Base-by-base conservation (phyloP, 2,113 vertebrate genomes). In the Labeo rohita region DNA sequence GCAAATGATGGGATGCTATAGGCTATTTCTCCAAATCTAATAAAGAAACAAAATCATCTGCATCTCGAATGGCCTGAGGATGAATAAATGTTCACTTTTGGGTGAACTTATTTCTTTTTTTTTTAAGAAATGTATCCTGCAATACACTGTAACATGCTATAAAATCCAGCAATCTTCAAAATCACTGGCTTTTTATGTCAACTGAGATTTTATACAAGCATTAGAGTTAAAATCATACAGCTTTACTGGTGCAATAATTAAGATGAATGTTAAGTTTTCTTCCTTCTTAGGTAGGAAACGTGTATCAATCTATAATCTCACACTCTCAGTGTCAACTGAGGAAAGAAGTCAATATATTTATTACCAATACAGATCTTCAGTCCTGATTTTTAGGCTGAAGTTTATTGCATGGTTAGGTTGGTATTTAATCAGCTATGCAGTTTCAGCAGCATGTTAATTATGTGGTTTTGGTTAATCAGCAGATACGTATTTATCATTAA, bases 301-400 rank as follows among this genome's bases (percentile, higher is more conserved):
- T 47, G 21, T 54, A 2, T 4, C 3, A 18, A 16, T 52, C 7
- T 76, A 3, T 6, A 52, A 7, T 5, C 74, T 52, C 7, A 18
- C n/a, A 15, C 74, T 52, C 13, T 76, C 47, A 9, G 12, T 52
- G n/a, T 16, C 47, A 23, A 2, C 47, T 8, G 47, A 52, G 23
- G 7, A 76, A 50, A 50, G 10, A 75, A 52, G 47, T 70, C 66
- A 70, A 39, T 70, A 70, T 76, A 34, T 52, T 52, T 54, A 76
- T 52, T 54, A 76, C 23, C 23, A 76, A 52, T 52, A 47, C n/a
- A 50, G 49, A 28, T 16, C 73, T 49, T 49, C 4, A 34, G 23
- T 66, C 63, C 34, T 34, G 63, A 66, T 66, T 18, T 39, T 39
- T 43, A 4, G 66, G 34, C 36, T 43, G 34, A 39, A 34, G 34